A percentile compares a stretch with the other conserved stretches of the same genome.
phyloP scores from a whole-genome alignment of 2,888 invertebrate species.

The Polydrusus tereticollis region DNA sequence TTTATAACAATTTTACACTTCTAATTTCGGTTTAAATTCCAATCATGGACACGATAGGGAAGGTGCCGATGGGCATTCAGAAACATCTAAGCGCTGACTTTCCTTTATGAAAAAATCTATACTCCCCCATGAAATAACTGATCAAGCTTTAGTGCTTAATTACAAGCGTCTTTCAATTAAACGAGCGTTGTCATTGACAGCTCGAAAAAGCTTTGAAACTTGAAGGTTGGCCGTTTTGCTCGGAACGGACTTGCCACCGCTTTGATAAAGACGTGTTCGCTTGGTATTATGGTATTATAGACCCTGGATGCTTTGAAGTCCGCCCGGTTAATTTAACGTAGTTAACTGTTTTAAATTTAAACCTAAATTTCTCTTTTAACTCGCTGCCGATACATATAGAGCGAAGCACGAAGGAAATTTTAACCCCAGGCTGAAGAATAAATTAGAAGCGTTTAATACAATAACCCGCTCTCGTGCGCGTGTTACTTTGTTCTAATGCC shows the following conservation, averaged over 20 bases:
- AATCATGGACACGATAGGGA: too few species aligned
- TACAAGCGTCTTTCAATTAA: constrained; percentile 38
- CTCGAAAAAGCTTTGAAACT: constrained; percentile 30
- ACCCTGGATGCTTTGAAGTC: constrained; percentile 64
- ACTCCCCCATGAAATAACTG: constrained; percentile 21
- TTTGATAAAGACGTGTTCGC: constrained; percentile 43
- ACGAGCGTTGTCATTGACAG: constrained; percentile 21
- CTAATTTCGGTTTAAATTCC: too few species aligned
- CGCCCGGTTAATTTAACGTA: constrained; percentile 63
- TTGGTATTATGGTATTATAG: constrained; percentile 23
- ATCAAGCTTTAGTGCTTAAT: constrained; percentile 38
- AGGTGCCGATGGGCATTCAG: not conserved
- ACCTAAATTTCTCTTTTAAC: constrained; percentile 32
- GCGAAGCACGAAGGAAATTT: constrained; percentile 32
- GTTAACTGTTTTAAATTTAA: constrained; percentile 46
- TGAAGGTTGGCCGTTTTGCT: constrained; percentile 34
- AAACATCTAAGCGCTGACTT: not conserved
- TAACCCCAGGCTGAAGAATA: constrained; percentile 32
- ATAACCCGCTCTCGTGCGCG: constrained; percentile 35
- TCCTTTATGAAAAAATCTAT: not conserved
- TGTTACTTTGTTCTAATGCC: constrained; percentile 37
- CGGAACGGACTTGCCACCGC: constrained; percentile 45
- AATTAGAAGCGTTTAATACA: constrained; percentile 45
- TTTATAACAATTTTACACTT: too few species aligned
- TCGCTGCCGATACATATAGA: constrained; percentile 30